Base-by-base conservation (phyloP, 2,113 vertebrate genomes). In the Corythornis madagascariensis region DNA sequence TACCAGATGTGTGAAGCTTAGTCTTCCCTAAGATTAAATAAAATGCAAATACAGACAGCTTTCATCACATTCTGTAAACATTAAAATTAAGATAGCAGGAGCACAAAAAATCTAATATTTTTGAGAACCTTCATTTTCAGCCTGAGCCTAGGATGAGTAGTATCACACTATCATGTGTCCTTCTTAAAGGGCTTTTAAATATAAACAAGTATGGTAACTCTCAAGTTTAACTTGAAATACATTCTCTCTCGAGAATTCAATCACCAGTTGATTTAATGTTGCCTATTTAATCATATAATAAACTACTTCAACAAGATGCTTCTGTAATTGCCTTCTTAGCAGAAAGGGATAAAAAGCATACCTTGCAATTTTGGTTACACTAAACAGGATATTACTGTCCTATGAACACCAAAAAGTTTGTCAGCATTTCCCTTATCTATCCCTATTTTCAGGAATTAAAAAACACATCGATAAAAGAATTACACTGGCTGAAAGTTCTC, bases 181-280 rank as follows among this genome's bases (percentile, higher is more conserved):
- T 79, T 9, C 67, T 90, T 79, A 82, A 83, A 96, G 52, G 53
- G 42, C 24, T 95, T 95, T 96, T 92, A 92, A 78, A 96, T 90
- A 91, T 79, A 83, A 56, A 91, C 57, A 86, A 90, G 43, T 66
- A 80, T 70, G 63, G 81, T 89, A 63, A 86, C 72, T 93, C 89
- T 78, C 29, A 92, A 91, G 52, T 92, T 88, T 91, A 91, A 75
- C 69, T 72, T 72, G 89, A 95, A 88, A 83, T 93, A 50, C 65
- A 66, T 84, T 88, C 53, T 79, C 89, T 93, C 90, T 89, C 77
- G 93, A 86, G 95, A 47, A 97, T 96, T 96, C 93, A 92, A 76
- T 97, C 92, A 88, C 80, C 77, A 84, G 92, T 95, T 97, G 95
- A 97, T 95, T 98, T 97, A 96, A 97, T 90, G 92, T 96, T 95